These are phyloP conservation scores for Suncus etruscus DNA, from an alignment of 2,113 vertebrate genomes.

Conservation along the genomic window DNA sequence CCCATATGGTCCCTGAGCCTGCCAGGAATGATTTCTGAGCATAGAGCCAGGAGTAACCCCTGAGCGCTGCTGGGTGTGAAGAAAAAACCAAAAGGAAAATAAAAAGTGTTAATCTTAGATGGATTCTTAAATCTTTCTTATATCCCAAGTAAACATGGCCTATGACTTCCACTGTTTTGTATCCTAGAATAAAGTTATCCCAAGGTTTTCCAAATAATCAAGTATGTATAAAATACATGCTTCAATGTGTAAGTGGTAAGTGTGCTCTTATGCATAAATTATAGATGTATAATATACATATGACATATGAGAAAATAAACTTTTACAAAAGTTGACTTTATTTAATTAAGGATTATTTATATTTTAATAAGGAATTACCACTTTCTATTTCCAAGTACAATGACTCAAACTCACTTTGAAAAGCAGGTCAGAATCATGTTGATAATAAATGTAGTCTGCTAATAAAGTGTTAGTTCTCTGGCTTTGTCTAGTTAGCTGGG, in stretches of 20 bases:
- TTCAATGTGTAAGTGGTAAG: neutral
- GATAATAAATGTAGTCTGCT: neutral
- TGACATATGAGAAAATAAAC: neutral
- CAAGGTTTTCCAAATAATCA: neutral
- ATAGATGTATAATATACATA: too few species aligned
- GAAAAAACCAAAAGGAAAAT: too few species aligned
- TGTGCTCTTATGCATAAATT: neutral
- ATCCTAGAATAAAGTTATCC: neutral
- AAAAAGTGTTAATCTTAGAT: neutral
- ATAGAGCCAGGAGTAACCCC: too few species aligned
- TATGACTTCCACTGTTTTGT: accelerated
- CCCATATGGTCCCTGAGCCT: too few species aligned
- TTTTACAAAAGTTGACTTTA: neutral
- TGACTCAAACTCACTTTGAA: neutral
- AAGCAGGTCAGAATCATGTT: neutral
- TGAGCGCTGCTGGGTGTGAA: too few species aligned
- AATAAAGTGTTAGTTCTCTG: neutral
- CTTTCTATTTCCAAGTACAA: neutral
- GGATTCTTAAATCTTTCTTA: accelerated
- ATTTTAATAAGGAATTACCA: constrained; percentile 33
- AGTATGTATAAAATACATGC: neutral
- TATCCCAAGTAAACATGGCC: neutral
- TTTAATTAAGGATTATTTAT: neutral
- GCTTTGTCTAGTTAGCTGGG: neutral
- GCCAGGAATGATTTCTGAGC: too few species aligned